Evolutionary conservation across 2,113 vertebrate species (phyloP).

Genomic region (Corapipo altera): DNA sequence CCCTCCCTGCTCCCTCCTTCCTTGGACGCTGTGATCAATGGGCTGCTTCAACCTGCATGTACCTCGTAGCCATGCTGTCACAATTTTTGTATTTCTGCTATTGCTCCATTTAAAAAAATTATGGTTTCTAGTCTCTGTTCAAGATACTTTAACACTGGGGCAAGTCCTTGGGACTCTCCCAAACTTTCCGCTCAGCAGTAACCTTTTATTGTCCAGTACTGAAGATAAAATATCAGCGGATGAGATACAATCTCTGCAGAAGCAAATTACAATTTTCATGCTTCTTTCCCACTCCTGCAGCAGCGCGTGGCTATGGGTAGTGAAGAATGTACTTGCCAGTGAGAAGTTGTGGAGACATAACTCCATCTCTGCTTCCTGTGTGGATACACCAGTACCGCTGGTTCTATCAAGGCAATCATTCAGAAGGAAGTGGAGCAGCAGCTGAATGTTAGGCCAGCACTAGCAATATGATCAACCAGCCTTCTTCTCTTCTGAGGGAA

Average conservation of each 20-base stretch:
- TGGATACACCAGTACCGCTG: background rate
- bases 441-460: background rate
- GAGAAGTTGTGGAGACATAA: background rate
- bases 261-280: background rate
- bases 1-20: background rate
- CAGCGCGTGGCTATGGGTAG: background rate
- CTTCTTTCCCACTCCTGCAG: background rate
- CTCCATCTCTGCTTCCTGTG: background rate
- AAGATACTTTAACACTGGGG: background rate
- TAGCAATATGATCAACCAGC: background rate
- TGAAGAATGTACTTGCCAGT: background rate
- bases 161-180: background rate
- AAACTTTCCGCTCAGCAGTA: background rate
- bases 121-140: background rate
- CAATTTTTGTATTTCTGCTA: background rate
- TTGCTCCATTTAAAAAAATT: background rate
- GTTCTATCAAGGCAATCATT: background rate
- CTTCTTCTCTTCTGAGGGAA: background rate
- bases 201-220: background rate
- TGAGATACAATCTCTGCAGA: background rate
- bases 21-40: background rate
- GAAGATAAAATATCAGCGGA: background rate
- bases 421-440: background rate
- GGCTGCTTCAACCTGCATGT: background rate
- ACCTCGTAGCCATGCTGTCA: background rate